Conservation (phyloP, 2,797 vertebrate species). For the Cossypha caffra region DNA sequence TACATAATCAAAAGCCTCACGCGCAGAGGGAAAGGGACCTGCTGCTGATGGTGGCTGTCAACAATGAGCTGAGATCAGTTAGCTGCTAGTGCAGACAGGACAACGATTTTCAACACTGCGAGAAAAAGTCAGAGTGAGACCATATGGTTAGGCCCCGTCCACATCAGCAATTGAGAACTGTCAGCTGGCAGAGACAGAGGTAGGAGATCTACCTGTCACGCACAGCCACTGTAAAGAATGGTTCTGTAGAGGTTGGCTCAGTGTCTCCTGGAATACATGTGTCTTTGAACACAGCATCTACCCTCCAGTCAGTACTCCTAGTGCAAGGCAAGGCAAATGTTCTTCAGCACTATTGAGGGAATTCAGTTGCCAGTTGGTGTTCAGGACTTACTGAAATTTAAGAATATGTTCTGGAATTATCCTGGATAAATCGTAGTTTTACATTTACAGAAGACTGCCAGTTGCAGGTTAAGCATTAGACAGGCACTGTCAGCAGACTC, state of each 20-base stretch:
- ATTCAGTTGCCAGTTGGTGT: neutral
- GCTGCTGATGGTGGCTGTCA: slow-evolving; percentile 43
- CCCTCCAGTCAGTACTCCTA: neutral
- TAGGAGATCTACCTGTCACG: neutral
- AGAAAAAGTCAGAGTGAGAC: slow-evolving; percentile 62
- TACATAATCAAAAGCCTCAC: slow-evolving; percentile 30
- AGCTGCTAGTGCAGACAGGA: slow-evolving; percentile 54
- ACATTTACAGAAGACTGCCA: neutral
- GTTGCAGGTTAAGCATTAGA: neutral
- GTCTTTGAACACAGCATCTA: neutral
- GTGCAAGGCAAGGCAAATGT: neutral
- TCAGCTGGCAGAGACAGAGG: neutral
- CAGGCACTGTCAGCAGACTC: neutral
- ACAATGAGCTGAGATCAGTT: slow-evolving; percentile 43
- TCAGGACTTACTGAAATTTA: neutral
- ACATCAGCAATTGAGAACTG: neutral
- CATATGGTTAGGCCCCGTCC: slow-evolving; percentile 52
- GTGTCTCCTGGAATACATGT: neutral
- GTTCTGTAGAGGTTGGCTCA: neutral
- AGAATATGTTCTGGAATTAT: neutral
- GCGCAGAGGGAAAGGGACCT: neutral
- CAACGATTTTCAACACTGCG: slow-evolving; percentile 57
- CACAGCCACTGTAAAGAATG: neutral
- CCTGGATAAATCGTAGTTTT: neutral
- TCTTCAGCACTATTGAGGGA: neutral